These are phyloP conservation scores for human DNA, from an alignment of 2,113 vertebrate species.

Conservation along the genomic window GRCh38 chr4:7261001-7261500, in stretches of 20 bases:
- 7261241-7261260: not conserved
- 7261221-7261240: not conserved
- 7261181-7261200: not conserved
- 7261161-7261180: not conserved
- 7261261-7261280: not conserved
- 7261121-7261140: not conserved
- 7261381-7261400: not conserved
- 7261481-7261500: slow-evolving; percentile 13
- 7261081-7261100: rapidly evolving
- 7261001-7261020: not conserved
- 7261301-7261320: not conserved
- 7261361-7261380: not conserved
- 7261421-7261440: not conserved
- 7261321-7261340: not conserved
- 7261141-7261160: not conserved
- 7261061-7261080: not conserved
- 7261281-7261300: not conserved
- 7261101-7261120: rapidly evolving
- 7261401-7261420: not conserved
- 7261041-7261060: rapidly evolving
- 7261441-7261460: slow-evolving; percentile 24
- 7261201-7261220: not conserved
- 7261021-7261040: not conserved
- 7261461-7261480: not conserved
- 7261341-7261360: rapidly evolving